Evolutionary conservation across 1,140 invertebrate genomes (phyloP), one percentile per base, ranked within the genome.

Genomic region (Cecropterus lyciades): DNA sequence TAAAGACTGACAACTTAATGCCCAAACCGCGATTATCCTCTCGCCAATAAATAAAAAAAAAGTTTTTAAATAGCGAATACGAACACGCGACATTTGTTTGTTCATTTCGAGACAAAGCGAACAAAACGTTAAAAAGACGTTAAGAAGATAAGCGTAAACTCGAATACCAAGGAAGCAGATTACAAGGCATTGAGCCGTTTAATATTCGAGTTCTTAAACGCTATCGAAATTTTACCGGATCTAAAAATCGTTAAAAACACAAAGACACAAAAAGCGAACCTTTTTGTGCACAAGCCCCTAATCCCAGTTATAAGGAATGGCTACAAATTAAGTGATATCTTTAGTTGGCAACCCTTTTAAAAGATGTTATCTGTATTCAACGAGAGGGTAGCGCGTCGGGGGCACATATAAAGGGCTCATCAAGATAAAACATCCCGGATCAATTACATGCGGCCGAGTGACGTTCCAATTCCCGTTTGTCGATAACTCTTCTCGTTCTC

Each of bases 291-390:
- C 66, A 71, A 73, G 62, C 42, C 80, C 79, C 79, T 82, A 88
- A 86, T 86, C 76, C 82, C 70, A 75, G 79, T 81, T 83, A 92
- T 85, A 90, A 90, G 86, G 86, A 88, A 78, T 82, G 81, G 87
- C 82, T 90, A 91, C 89, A 90, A 91, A 91, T 91, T 91, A 91
- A 91, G 87, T 90, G 84, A 87, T 91, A 90, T 88, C 85, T 90
- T 89, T 87, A 87, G 84, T 88, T 86, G 85, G 80, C 87, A 90
- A 89, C 89, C 87, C 87, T 90, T 91, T 89, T 85, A 84, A 85
- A 78, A 88, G 87, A 90, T 90, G 72, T 85, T 89, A 91, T 91
- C 89, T 79, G 75, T 75, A 78, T 85, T 79, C 75, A 84, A 59
- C 79, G 78, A 77, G 85, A 89, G 88, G 87, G 87, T 90, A 90